Conservation (phyloP, 2,888 invertebrate species). For the Zootermopsis nevadensis region DNA sequence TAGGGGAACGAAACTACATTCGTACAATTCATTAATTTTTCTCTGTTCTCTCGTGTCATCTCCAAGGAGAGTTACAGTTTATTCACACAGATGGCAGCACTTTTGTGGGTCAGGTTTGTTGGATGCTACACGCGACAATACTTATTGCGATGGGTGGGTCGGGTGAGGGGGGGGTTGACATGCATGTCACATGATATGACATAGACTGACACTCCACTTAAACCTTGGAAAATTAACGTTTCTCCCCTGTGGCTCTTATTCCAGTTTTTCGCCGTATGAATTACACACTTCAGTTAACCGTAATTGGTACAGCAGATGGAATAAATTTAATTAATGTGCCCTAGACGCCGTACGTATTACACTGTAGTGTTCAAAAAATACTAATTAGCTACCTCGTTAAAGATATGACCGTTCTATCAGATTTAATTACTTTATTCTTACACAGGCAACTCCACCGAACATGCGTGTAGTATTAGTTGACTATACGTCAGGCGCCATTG, state of each 20-base stretch:
- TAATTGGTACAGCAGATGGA: not conserved
- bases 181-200: constrained; percentile 38
- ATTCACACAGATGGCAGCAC: constrained; percentile 23
- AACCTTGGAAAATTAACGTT: constrained; percentile 8
- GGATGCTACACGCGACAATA: not conserved
- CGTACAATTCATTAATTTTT: constrained; percentile 23
- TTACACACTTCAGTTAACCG: constrained; percentile 5
- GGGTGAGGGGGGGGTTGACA: not conserved
- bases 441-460: no score
- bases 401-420: no score
- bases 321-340: not conserved
- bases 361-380: not conserved
- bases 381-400: not conserved
- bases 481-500: no score
- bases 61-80: not conserved
- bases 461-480: no score
- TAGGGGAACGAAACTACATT: not conserved
- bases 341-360: not conserved
- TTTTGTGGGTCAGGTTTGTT: constrained; percentile 10
- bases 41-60: constrained; percentile 21
- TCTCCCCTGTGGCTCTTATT: not conserved
- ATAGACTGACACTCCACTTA: constrained; percentile 32
- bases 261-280: not conserved
- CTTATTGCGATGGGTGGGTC: not conserved
- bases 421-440: no score